Base-by-base conservation (phyloP, 2,797 vertebrate genomes). In the Amblyraja radiata region DNA sequence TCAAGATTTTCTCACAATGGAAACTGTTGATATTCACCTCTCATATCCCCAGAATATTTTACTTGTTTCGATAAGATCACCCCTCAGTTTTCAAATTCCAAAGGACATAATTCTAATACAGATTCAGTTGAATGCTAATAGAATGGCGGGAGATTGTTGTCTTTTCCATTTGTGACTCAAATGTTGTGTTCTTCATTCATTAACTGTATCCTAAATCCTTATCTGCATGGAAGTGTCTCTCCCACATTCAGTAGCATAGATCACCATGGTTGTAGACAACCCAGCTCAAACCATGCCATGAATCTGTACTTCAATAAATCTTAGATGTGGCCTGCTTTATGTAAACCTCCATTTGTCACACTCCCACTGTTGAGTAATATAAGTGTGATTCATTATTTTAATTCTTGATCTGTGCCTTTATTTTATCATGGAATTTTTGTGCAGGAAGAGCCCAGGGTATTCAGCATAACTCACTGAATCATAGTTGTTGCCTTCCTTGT, bases 371-470 rank as follows among this genome's bases (percentile, higher is more conserved):
- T 18, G 83, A 63, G 63, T 88, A 88, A 36, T 88, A n/a, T 7
- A 36, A 14, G 32, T 63, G n/a, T 65, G 61, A 88, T 65, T 86
- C 14, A 86, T 86, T 63, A 86, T 86, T 88, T 88, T 36, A 88
- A 88, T 88, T 88, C 61, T 32, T 10, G 18, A 68, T 65, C 6
- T 32, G 61, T 36, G 61, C 10, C n/a, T 88, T 68, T 63, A 32
- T 86, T 61, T 86, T 86, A 32, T 63, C 54, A 54, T n/a, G 76
- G 10, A 18, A 10, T 28, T 32, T 46, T 77, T 77, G 28, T 61
- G 83, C n/a, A 63, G 83, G 32, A 18, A 13, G n/a, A n/a, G 14
- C 28, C 61, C 65, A 88, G 6, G 65, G 7, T 18, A 18, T 11
- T 68, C 1, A 68, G 16, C 58, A 63, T 65, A 63, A n/a, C 83